Conservation (phyloP, 2,888 invertebrate genomes). For the Lochmaea capreae region DNA sequence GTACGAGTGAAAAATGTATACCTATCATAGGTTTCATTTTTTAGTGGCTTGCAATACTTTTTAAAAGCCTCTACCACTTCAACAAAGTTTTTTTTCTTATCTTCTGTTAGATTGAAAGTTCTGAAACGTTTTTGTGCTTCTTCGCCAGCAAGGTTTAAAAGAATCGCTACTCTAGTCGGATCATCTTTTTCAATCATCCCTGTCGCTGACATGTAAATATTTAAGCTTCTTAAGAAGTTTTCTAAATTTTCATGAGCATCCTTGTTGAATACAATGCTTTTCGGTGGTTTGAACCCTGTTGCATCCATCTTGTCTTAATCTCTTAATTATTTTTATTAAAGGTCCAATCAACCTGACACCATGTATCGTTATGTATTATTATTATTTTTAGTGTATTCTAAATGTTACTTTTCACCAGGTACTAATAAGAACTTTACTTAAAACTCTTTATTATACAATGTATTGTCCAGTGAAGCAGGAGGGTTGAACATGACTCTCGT, state of each 20-base stretch:
- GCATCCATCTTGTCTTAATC: background rate
- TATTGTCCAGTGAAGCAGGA: too few species aligned
- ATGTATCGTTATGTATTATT: too few species aligned
- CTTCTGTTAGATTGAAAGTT: conserved; percentile 39
- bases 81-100: conserved; percentile 22
- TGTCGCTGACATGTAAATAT: background rate
- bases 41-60: conserved; percentile 39
- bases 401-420: too few species aligned
- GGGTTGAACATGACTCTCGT: too few species aligned
- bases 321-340: too few species aligned
- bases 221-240: background rate
- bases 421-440: too few species aligned
- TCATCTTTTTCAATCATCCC: background rate
- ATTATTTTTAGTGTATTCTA: too few species aligned
- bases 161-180: background rate
- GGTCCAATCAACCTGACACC: background rate
- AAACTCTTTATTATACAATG: too few species aligned
- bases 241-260: background rate
- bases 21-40: conserved; percentile 41
- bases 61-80: conserved; percentile 33
- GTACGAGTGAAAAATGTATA: conserved; percentile 42
- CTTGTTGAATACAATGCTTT: background rate
- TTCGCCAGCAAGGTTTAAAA: conserved; percentile 36
- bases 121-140: conserved; percentile 37
- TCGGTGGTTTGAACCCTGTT: background rate